phyloP scores from a whole-genome alignment of 2,797 vertebrate species.

The Microchirus variegatus region DNA sequence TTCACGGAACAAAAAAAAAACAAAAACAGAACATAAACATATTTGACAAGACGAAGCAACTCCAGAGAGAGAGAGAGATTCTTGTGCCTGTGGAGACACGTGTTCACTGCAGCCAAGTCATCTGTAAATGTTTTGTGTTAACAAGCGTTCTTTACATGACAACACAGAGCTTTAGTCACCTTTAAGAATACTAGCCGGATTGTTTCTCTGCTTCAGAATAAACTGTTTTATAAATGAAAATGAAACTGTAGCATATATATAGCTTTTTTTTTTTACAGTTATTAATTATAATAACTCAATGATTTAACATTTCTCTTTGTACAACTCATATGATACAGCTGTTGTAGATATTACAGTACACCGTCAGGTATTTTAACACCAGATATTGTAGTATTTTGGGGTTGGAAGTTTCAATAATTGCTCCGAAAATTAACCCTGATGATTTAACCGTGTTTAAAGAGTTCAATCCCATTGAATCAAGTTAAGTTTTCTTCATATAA shows the following conservation, averaged over 20 bases:
- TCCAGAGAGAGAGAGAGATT: slow-evolving; percentile 4
- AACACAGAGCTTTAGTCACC: slow-evolving; percentile 18
- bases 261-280: slow-evolving; percentile 39
- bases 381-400: slow-evolving; percentile 24
- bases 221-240: slow-evolving; percentile 39
- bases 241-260: not conserved
- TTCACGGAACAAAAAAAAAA: slow-evolving; percentile 53
- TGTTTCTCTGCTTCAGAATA: slow-evolving; percentile 17
- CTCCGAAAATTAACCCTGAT: no score
- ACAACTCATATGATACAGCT: slow-evolving; percentile 40
- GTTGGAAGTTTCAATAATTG: no score
- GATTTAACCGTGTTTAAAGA: no score
- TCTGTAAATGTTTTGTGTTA: slow-evolving; percentile 11
- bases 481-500: no score
- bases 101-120: not conserved
- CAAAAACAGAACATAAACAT: slow-evolving; percentile 45
- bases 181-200: slow-evolving; percentile 2
- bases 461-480: no score
- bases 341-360: slow-evolving; percentile 15
- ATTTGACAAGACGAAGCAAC: slow-evolving; percentile 30
- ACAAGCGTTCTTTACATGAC: slow-evolving; percentile 3
- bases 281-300: slow-evolving; percentile 10
- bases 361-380: slow-evolving; percentile 28
- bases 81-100: slow-evolving; percentile 15
- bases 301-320: slow-evolving; percentile 33